Percentiles rank a stretch among this genome's conserved stretches.
Evolutionary conservation across 1,140 invertebrate species (phyloP).

Genomic region (Drosophila seguyi): DNA sequence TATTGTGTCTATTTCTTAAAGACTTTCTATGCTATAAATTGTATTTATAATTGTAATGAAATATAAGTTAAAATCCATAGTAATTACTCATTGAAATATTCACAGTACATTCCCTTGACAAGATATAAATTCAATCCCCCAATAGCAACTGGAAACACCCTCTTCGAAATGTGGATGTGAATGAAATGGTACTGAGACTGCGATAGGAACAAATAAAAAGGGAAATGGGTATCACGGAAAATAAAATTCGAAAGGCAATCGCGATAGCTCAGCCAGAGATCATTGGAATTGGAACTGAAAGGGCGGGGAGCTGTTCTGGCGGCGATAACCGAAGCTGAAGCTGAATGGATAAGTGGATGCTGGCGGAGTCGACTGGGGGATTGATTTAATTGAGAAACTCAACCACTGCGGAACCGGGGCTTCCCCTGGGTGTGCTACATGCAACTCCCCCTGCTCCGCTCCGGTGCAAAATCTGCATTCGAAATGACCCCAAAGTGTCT

Average conservation of each 20-base stretch:
- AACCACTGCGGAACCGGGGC: not conserved
- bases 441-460: not conserved
- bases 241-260: slow-evolving; percentile 1
- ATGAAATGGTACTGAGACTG: not conserved
- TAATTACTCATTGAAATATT: too few relatives aligned
- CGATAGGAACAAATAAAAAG: not conserved
- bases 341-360: not conserved
- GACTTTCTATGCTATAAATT: too few relatives aligned
- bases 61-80: too few relatives aligned
- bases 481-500: slow-evolving; percentile 65
- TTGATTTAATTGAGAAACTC: slow-evolving; percentile 26
- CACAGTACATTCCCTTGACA: too few relatives aligned
- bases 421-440: not conserved
- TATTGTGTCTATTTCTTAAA: too few relatives aligned
- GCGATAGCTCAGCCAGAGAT: slow-evolving; percentile 6
- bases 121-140: not conserved
- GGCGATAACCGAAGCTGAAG: slow-evolving; percentile 7
- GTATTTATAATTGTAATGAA: too few relatives aligned
- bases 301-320: not conserved
- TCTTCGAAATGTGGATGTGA: not conserved
- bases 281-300: slow-evolving; percentile 26
- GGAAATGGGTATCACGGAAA: too few relatives aligned
- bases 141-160: slow-evolving; percentile 28
- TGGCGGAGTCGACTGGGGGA: not conserved
- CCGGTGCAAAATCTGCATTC: slow-evolving; percentile 39